Conservation (phyloP, 2,888 invertebrate genomes). For the Artemia sinica region DNA sequence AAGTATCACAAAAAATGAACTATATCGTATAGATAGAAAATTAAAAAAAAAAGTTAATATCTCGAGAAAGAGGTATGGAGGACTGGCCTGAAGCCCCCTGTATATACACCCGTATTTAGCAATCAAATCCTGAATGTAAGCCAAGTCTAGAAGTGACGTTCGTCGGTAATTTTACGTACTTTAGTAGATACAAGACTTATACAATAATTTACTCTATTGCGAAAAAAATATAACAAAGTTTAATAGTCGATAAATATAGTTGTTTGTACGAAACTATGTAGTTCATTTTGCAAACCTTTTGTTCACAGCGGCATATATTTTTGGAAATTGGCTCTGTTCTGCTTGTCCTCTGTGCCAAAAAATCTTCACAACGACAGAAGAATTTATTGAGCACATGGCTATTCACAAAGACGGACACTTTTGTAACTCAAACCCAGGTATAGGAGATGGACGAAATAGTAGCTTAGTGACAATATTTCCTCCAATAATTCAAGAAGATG, state of each 20-base stretch:
- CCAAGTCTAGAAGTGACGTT: no score
- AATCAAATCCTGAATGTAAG: no score
- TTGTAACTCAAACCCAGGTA: neutral
- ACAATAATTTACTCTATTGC: no score
- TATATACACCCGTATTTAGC: no score
- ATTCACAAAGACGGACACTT: slow-evolving; percentile 55
- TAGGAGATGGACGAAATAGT: neutral
- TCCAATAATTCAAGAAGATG: neutral
- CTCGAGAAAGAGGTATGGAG: no score
- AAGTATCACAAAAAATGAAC: no score
- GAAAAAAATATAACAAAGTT: no score
- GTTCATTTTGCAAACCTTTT: slow-evolving; percentile 18
- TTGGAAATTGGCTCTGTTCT: slow-evolving; percentile 77
- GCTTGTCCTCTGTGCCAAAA: slow-evolving; percentile 87
- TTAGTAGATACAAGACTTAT: no score
- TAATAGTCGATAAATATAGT: neutral
- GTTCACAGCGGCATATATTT: slow-evolving; percentile 84
- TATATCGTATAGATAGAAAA: no score
- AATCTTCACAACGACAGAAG: slow-evolving; percentile 78
- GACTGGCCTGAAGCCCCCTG: no score
- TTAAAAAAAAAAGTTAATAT: no score
- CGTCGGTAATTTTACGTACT: no score
- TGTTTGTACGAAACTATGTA: slow-evolving; percentile 15
- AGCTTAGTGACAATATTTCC: neutral
- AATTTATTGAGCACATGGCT: slow-evolving; percentile 87